Base-by-base conservation (phyloP, 2,888 invertebrate species). In the Meghimatium bilineatum region DNA sequence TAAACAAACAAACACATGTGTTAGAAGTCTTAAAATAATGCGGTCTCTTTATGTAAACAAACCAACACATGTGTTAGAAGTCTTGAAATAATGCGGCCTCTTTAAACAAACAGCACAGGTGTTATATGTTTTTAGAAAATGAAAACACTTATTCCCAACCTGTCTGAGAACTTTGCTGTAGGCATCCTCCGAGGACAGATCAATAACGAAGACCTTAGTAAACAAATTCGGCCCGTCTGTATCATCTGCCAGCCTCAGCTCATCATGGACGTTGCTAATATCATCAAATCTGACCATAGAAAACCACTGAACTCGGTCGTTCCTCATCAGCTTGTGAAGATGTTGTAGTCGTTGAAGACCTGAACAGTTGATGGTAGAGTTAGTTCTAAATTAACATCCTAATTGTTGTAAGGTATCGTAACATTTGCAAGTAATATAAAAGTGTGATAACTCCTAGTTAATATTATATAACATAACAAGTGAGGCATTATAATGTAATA, bases 121-220 rank as follows among this genome's bases (percentile, higher is more conserved):
- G 17, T 49, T 49, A 12, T 49, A 49, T 49, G 49, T 12, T 17
- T 49, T 8, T 12, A 49, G 17, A 12, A 49, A 17, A 49, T 49
- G 49, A 12, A 8, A 49, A 49, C 49, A 49, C 17, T 49, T 49
- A n/a, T n/a, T 49, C 26, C 86, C 67, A 87, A 91, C 92, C 90
- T 92, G 92, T 82, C 87, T 85, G 36, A 92, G 85, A 36, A 92
- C 88, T 44, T 87, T 84, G 69, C 87, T 81, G 71, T 91, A 91
- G 5, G 90, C 90, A 38, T 89, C 83, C 79, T 90, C 89, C 0
- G 90, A 88, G 0, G 91, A 91, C 20, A 92, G 89, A 84, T 92
- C 92, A 72, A 91, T 88, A 29, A 91, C 89, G 26, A 92, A 88
- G 52, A 87, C 87, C 81, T 90, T 92, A 82, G 69, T 52, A 8